Evolutionary conservation across 2,888 invertebrate genomes (phyloP).

Genomic region (Megastigmus dorsalis): DNA sequence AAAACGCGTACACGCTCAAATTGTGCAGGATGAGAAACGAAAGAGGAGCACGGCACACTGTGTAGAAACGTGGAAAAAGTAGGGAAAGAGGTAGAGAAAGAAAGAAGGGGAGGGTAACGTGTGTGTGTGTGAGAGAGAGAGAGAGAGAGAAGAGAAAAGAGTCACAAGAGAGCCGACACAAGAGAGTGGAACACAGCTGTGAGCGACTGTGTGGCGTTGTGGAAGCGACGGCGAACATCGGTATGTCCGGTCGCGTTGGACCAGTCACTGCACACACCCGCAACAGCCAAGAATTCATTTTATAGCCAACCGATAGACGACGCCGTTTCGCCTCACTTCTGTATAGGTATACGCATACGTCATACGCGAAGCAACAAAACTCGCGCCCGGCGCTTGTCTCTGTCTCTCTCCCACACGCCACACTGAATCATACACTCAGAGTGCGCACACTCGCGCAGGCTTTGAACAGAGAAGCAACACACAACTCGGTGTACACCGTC

Average conservation of each 20-base stretch:
- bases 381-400: slow-evolving; percentile 47
- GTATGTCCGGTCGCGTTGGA: no score
- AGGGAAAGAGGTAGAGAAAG: background rate
- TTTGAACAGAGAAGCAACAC: background rate
- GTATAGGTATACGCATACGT: slow-evolving; percentile 11
- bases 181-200: slow-evolving; percentile 36
- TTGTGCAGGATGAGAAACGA: no score
- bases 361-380: slow-evolving; percentile 26
- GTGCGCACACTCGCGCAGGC: no score
- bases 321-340: background rate
- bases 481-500: slow-evolving; percentile 57
- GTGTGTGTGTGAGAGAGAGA: background rate
- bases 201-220: background rate
- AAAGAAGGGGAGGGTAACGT: background rate
- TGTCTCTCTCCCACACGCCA: background rate
- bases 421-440: background rate
- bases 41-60: background rate
- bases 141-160: background rate
- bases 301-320: no score
- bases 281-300: no score
- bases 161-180: no score
- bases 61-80: background rate
- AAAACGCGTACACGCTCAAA: no score
- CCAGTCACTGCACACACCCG: no score
- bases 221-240: background rate